Percentiles rank a stretch among this genome's conserved stretches.
Evolutionary conservation across 2,888 invertebrate species (phyloP).

Genomic region (Nephrotoma appendiculata): DNA sequence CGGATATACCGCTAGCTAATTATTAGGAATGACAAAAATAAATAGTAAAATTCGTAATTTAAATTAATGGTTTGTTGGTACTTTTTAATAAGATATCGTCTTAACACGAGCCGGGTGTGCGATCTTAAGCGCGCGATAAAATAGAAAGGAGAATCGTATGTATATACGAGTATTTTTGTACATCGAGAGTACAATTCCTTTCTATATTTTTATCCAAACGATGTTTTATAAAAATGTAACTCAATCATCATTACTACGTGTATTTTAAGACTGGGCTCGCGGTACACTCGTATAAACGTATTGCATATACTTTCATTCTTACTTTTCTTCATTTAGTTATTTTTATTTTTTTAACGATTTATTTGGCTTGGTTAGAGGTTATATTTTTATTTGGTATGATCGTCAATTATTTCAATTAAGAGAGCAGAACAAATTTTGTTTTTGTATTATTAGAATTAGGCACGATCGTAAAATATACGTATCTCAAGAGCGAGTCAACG

Average conservation of each 20-base stretch:
- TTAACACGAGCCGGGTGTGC: background rate
- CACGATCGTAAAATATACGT: background rate
- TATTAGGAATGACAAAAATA: background rate
- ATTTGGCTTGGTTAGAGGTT: background rate
- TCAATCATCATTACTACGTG: background rate
- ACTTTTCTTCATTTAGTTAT: background rate
- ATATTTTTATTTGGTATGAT: background rate
- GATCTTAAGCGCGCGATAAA: background rate
- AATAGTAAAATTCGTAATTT: background rate
- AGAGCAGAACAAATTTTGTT: background rate
- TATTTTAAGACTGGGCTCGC: background rate
- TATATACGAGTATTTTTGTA: background rate
- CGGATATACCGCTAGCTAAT: background rate
- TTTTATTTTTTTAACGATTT: background rate
- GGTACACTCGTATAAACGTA: background rate
- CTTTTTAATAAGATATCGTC: background rate
- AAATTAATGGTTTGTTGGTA: background rate
- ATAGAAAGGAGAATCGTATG: background rate
- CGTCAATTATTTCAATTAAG: background rate
- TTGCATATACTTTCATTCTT: background rate
- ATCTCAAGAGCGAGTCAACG: background rate
- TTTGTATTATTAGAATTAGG: background rate
- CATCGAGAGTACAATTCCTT: background rate
- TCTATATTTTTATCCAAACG: background rate
- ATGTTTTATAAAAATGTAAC: background rate